These are phyloP conservation scores for Bombus sibiricus DNA, from an alignment of 1,140 invertebrate genomes.

Conservation along the genomic window DNA sequence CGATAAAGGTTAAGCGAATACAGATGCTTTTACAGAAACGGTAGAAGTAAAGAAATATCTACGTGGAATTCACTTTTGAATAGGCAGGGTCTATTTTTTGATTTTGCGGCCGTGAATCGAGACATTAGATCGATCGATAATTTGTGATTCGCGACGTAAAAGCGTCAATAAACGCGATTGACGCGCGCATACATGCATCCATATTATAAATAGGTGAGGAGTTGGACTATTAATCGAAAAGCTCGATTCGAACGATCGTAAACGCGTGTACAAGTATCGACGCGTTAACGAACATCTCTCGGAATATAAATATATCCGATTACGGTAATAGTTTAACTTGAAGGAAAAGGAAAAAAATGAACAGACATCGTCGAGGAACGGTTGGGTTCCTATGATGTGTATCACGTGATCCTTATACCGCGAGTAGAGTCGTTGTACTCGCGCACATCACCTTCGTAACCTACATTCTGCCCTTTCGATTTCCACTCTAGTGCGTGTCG, in stretches of 20 bases:
- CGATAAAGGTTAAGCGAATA: too few relatives aligned
- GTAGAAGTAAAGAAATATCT: not conserved
- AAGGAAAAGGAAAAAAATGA: not conserved
- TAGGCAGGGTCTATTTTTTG: not conserved
- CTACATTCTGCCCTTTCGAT: constrained; percentile 53
- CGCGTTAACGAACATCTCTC: not conserved
- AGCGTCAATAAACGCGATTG: too few relatives aligned
- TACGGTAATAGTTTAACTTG: not conserved
- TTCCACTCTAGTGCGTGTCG: constrained; percentile 57
- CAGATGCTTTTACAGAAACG: not conserved
- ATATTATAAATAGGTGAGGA: not conserved
- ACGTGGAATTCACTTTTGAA: not conserved
- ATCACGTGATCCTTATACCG: not conserved
- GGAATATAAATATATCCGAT: not conserved
- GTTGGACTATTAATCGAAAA: not conserved
- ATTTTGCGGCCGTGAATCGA: not conserved
- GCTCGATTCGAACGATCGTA: not conserved
- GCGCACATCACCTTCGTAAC: constrained; percentile 38
- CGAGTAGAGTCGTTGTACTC: not conserved
- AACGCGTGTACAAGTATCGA: not conserved
- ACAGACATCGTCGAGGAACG: not conserved
- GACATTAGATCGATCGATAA: not conserved
- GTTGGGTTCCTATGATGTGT: not conserved
- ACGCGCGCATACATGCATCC: not conserved
- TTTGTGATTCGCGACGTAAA: not conserved